phyloP scores from a whole-genome alignment of 2,113 vertebrate genomes.

The Heterotis niloticus region DNA sequence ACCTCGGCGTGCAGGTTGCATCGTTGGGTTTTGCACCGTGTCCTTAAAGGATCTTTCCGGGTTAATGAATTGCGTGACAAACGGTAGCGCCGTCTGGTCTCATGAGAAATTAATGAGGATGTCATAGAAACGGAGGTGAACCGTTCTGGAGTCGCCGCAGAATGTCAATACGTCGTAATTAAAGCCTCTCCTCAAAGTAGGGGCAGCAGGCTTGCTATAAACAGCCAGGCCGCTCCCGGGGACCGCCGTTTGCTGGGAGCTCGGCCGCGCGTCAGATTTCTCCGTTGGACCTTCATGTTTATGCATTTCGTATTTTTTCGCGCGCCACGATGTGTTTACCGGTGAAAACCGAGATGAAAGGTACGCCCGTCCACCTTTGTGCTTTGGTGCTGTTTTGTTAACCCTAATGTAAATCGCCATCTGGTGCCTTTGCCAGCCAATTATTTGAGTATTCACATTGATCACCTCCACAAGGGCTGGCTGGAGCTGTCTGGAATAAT shows the following conservation, averaged over 20 bases:
- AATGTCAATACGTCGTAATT: conserved; percentile 29
- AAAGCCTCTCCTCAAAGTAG: conserved; percentile 23
- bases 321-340: neutral
- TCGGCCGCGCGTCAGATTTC: neutral
- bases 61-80: conserved; percentile 44
- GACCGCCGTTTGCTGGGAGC: neutral
- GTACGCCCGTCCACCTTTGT: conserved; percentile 28
- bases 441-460: conserved; percentile 54
- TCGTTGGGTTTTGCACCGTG: conserved; percentile 25
- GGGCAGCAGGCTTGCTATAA: conserved; percentile 13
- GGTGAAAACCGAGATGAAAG: conserved; percentile 16
- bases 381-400: conserved; percentile 46
- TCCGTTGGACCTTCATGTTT: neutral
- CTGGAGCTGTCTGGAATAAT: conserved; percentile 37
- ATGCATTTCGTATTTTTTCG: neutral
- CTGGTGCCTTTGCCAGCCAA: conserved; percentile 48
- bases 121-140: conserved; percentile 29
- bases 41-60: conserved; percentile 38
- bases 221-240: no score
- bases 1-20: conserved; percentile 27
- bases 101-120: conserved; percentile 38
- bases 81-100: conserved; percentile 32
- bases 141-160: conserved; percentile 23
- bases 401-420: conserved; percentile 51
- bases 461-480: conserved; percentile 28